Percentiles rank a stretch among this genome's conserved stretches.
Evolutionary conservation across 1,140 invertebrate species (phyloP).

Genomic region (Orchestia grillus): DNA sequence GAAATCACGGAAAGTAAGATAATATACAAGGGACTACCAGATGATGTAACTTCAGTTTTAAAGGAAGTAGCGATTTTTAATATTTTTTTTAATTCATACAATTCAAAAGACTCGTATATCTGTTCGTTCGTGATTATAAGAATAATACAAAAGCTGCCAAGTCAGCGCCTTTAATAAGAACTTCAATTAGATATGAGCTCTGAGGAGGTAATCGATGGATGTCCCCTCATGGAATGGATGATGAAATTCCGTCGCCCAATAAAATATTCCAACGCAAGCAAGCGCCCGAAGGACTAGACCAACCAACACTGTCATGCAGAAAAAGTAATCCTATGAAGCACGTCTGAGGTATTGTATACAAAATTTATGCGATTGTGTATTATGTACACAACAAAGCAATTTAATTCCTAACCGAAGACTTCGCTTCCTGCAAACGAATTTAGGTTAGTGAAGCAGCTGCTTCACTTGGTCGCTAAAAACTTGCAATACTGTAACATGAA

Average conservation of each 20-base stretch:
- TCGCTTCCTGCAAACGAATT: neutral
- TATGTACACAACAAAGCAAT: too few relatives aligned
- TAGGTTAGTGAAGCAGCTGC: neutral
- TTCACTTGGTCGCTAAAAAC: neutral
- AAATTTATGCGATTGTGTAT: too few relatives aligned
- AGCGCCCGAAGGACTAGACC: neutral
- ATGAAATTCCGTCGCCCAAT: too few relatives aligned
- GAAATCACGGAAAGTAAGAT: neutral
- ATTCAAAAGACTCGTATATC: neutral
- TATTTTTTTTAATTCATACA: neutral
- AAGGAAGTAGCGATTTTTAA: neutral
- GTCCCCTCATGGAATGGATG: neutral
- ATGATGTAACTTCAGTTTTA: neutral
- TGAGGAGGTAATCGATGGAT: neutral
- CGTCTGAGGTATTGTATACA: too few relatives aligned
- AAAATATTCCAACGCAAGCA: too few relatives aligned
- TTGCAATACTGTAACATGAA: too few relatives aligned
- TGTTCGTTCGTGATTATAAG: neutral
- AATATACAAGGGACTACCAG: neutral
- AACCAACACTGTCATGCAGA: neutral
- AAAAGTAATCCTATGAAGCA: neutral
- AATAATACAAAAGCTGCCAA: neutral
- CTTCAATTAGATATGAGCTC: neutral
- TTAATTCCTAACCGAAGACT: neutral
- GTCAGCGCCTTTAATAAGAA: neutral